These are phyloP conservation scores for Hydroisotoma schaefferi DNA, from an alignment of 2,888 invertebrate species.

Conservation along the genomic window DNA sequence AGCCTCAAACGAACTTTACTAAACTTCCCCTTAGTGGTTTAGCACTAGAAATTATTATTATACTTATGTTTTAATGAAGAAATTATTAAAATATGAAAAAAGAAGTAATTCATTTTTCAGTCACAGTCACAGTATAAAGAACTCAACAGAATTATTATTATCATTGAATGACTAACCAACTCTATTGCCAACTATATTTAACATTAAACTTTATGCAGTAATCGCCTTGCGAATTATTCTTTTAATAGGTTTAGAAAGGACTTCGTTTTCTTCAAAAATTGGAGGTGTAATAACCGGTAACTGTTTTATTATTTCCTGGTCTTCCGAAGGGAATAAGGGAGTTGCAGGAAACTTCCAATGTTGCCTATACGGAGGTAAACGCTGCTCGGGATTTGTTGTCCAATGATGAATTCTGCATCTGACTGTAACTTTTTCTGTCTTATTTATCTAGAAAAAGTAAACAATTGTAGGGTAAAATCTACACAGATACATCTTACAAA, in stretches of 20 bases:
- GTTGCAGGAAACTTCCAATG: slow-evolving; percentile 58
- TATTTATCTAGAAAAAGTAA: slow-evolving; percentile 61
- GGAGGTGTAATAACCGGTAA: slow-evolving; percentile 42
- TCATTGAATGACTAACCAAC: too few species aligned
- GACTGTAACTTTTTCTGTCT: slow-evolving; percentile 66
- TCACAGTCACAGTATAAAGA: too few species aligned
- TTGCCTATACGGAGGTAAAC: slow-evolving; percentile 57
- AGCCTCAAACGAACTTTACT: too few species aligned
- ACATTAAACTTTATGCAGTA: too few species aligned
- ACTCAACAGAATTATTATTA: too few species aligned
- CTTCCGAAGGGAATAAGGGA: slow-evolving; percentile 62
- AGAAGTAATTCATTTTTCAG: too few species aligned
- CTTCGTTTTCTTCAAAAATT: slow-evolving; percentile 23
- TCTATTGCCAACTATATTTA: too few species aligned
- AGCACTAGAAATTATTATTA: too few species aligned
- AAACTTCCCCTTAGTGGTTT: too few species aligned
- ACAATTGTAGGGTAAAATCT: background rate
- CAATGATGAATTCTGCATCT: slow-evolving; percentile 76
- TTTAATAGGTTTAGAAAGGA: background rate
- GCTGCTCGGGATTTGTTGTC: slow-evolving; percentile 63
- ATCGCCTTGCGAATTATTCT: background rate
- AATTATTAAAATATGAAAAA: too few species aligned
- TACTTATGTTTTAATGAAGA: too few species aligned
- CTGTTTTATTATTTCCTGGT: slow-evolving; percentile 52
- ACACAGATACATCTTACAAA: background rate